Evolutionary conservation across 1,140 invertebrate species (phyloP).

Genomic region (Euschistus heros): DNA sequence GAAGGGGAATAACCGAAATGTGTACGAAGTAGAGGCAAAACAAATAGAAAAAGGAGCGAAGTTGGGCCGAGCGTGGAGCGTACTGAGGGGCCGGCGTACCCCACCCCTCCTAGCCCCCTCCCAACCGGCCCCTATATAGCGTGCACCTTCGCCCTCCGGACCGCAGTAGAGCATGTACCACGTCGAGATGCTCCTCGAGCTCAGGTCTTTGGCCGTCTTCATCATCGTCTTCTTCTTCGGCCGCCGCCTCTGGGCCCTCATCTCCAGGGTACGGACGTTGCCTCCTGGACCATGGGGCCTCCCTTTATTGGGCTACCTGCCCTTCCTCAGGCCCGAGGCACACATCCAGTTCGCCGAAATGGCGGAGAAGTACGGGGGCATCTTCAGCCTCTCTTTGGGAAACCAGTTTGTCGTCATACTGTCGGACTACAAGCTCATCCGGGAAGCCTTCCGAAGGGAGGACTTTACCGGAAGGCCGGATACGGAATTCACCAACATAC

Average conservation of each 20-base stretch:
- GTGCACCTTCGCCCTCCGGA: too few relatives aligned
- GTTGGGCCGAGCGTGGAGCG: too few relatives aligned
- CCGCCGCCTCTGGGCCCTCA: slow-evolving; percentile 41
- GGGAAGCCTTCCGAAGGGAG: slow-evolving; percentile 70
- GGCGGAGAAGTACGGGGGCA: slow-evolving; percentile 60
- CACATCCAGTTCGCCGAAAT: slow-evolving; percentile 68
- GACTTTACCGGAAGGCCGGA: slow-evolving; percentile 77
- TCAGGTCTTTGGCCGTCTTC: background rate
- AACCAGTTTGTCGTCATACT: slow-evolving; percentile 71
- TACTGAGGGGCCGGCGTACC: too few relatives aligned
- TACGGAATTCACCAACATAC: slow-evolving; percentile 70
- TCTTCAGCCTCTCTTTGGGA: slow-evolving; percentile 72
- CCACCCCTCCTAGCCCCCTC: too few relatives aligned
- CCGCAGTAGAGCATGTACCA: too few relatives aligned
- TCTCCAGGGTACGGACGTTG: slow-evolving; percentile 38
- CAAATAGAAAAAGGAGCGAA: too few relatives aligned
- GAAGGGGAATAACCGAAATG: too few relatives aligned
- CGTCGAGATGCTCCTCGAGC: background rate
- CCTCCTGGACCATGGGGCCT: slow-evolving; percentile 79
- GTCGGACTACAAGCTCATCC: slow-evolving; percentile 70
- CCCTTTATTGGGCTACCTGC: slow-evolving; percentile 70
- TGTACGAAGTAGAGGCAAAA: too few relatives aligned
- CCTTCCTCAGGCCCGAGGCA: slow-evolving; percentile 60
- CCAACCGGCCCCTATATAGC: too few relatives aligned
- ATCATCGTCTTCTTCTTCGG: slow-evolving; percentile 25